A percentile compares a stretch with the other conserved stretches of the same genome.
These are phyloP conservation scores for Drosophila yooni DNA, from an alignment of 2,888 invertebrate genomes.

Conservation along the genomic window DNA sequence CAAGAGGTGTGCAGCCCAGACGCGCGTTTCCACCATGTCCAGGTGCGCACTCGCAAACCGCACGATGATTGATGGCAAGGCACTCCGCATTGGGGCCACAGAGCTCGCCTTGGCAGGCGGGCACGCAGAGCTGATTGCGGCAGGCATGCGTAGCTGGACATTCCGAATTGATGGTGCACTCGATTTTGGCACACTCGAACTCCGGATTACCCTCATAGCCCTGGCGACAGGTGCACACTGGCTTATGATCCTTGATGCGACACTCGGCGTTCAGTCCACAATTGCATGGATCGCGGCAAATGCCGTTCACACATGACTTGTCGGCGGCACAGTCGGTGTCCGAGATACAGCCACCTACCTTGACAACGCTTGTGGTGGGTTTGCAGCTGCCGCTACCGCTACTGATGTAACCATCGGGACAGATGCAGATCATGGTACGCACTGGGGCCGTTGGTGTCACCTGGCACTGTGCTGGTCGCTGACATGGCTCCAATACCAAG, in stretches of 20 bases:
- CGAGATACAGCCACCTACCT: constrained; percentile 89
- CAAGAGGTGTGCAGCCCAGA: constrained; percentile 91
- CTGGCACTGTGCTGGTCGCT: constrained; percentile 91
- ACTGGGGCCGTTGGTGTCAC: constrained; percentile 93
- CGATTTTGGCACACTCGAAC: constrained; percentile 91
- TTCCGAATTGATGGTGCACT: constrained; percentile 90
- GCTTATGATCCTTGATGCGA: constrained; percentile 93
- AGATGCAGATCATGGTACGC: constrained; percentile 95
- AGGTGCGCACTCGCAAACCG: constrained; percentile 93
- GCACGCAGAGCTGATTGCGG: constrained; percentile 92
- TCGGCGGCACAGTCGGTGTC: constrained; percentile 92
- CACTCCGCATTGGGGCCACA: constrained; percentile 93
- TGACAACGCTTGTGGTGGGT: constrained; percentile 88
- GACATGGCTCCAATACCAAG: constrained; percentile 91
- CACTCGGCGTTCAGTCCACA: constrained; percentile 95
- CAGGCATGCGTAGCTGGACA: constrained; percentile 94
- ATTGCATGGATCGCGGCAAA: constrained; percentile 93
- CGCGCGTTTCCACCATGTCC: constrained; percentile 93
- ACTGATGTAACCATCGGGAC: constrained; percentile 94
- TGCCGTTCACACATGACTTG: constrained; percentile 91
- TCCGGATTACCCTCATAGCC: constrained; percentile 95
- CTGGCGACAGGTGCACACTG: constrained; percentile 93
- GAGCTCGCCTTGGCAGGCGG: constrained; percentile 90
- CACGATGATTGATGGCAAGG: constrained; percentile 91
- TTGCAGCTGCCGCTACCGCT: constrained; percentile 93